phyloP scores from a whole-genome alignment of 2,797 vertebrate genomes.

The Crocidura indochinensis region DNA sequence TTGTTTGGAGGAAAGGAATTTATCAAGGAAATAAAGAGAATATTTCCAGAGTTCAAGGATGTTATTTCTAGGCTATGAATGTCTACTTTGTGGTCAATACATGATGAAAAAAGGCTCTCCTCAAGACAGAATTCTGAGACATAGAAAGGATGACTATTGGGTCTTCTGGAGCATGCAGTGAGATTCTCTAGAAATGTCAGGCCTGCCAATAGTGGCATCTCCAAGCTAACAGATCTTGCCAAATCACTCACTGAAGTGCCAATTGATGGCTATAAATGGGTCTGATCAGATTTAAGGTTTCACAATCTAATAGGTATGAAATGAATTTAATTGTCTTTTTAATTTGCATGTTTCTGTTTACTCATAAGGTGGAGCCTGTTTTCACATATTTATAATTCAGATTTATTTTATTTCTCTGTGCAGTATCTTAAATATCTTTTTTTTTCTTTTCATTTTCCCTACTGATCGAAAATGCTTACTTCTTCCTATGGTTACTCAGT shows the following conservation, averaged over 20 bases:
- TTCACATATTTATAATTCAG: constrained; percentile 32
- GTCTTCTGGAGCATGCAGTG: not conserved
- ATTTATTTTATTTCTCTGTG: constrained; percentile 47
- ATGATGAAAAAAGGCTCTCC: not conserved
- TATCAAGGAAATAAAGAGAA: constrained; percentile 14
- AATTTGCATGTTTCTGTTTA: constrained; percentile 60
- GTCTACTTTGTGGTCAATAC: not conserved
- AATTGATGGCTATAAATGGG: not conserved
- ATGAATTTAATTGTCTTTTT: constrained; percentile 57
- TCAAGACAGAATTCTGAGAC: not conserved
- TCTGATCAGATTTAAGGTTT: constrained; percentile 21
- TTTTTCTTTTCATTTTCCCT: not conserved
- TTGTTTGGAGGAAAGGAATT: not conserved
- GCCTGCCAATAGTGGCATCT: not conserved
- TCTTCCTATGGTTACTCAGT: not conserved
- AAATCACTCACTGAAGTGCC: not conserved
- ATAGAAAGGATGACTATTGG: not conserved
- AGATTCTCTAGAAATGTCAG: not conserved
- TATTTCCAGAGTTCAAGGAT: constrained; percentile 3
- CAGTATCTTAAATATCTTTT: not conserved
- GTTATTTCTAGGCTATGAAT: no score
- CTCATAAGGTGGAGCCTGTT: constrained; percentile 25
- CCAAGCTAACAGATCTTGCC: not conserved
- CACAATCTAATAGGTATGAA: constrained; percentile 43
- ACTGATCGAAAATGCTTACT: not conserved